These are phyloP conservation scores for Urocitellus parryii DNA, from an alignment of 2,113 vertebrate genomes.

Conservation along the genomic window DNA sequence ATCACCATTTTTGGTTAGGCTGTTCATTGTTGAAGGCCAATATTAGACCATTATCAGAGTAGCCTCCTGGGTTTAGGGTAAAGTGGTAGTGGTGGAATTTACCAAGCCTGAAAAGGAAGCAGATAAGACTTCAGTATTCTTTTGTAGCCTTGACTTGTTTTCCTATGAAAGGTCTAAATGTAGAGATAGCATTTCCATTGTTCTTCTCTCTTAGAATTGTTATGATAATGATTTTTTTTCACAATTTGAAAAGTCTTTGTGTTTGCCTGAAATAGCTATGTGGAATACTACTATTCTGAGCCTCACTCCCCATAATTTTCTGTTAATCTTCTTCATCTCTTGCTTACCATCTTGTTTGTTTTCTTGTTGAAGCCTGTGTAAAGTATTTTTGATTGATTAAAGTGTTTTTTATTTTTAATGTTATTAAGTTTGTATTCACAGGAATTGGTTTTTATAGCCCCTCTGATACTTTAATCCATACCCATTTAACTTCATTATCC, in stretches of 20 bases:
- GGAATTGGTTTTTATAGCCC: neutral
- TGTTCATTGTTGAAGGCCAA: conserved; percentile 58
- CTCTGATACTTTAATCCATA: conserved; percentile 27
- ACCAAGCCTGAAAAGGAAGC: conserved; percentile 80
- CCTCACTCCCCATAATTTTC: conserved; percentile 11
- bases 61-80: conserved; percentile 50
- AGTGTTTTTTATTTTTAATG: neutral
- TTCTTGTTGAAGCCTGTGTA: conserved; percentile 10
- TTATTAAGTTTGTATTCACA: conserved; percentile 38
- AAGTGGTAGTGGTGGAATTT: conserved; percentile 67
- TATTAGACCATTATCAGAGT: conserved; percentile 63
- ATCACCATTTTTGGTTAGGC: conserved; percentile 50
- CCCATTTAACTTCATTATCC: neutral
- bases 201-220: conserved; percentile 81
- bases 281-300: neutral
- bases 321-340: conserved; percentile 55
- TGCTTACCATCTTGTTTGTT: conserved; percentile 3
- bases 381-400: conserved; percentile 33
- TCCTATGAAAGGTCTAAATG: conserved; percentile 82
- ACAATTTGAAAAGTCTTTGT: conserved; percentile 8
- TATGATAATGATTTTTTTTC: conserved; percentile 58
- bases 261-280: conserved; percentile 57
- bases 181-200: conserved; percentile 75
- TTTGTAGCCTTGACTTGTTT: conserved; percentile 84
- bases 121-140: conserved; percentile 74